Percentiles rank a stretch among this genome's conserved stretches.
phyloP scores from a whole-genome alignment of 2,888 invertebrate genomes.

The Sceliomorpha sp. region DNA sequence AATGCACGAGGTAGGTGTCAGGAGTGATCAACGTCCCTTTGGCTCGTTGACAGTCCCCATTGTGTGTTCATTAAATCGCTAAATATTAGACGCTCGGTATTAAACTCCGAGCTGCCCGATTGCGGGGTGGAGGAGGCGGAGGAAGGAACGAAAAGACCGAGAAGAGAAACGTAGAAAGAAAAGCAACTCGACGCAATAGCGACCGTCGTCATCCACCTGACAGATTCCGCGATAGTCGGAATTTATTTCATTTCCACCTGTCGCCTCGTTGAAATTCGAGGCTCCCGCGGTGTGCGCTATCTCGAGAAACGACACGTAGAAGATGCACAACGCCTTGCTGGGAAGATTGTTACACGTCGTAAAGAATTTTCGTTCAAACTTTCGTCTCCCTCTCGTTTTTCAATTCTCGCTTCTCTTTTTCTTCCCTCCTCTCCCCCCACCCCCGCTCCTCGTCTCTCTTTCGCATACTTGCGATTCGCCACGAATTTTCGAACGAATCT shows the following conservation, averaged over 20 bases:
- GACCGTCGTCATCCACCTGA: slow-evolving; percentile 49
- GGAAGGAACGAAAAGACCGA: too few relatives aligned
- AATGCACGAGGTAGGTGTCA: too few relatives aligned
- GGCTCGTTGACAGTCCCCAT: too few relatives aligned
- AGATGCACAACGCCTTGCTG: slow-evolving; percentile 22
- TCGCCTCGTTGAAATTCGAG: slow-evolving; percentile 55
- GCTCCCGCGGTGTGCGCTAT: slow-evolving; percentile 50
- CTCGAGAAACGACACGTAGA: slow-evolving; percentile 4
- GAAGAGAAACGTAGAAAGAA: too few relatives aligned
- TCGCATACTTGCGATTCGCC: not conserved
- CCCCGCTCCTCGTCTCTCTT: too few relatives aligned
- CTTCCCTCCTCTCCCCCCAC: not conserved
- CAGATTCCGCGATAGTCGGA: slow-evolving; percentile 58
- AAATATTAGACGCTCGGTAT: too few relatives aligned
- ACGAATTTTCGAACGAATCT: not conserved
- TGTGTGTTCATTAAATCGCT: too few relatives aligned
- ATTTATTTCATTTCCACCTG: slow-evolving; percentile 61
- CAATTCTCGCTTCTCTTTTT: slow-evolving; percentile 10
- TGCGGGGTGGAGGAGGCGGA: too few relatives aligned
- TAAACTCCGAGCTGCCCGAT: too few relatives aligned
- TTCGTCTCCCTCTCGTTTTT: not conserved
- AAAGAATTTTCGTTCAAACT: slow-evolving; percentile 34
- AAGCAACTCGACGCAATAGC: slow-evolving; percentile 20
- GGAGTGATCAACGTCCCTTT: too few relatives aligned
- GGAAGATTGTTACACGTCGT: slow-evolving; percentile 41